Evolutionary conservation across 2,797 vertebrate genomes (phyloP), one percentile per base, ranked within the genome.

Genomic region (Darevskia nairensis): DNA sequence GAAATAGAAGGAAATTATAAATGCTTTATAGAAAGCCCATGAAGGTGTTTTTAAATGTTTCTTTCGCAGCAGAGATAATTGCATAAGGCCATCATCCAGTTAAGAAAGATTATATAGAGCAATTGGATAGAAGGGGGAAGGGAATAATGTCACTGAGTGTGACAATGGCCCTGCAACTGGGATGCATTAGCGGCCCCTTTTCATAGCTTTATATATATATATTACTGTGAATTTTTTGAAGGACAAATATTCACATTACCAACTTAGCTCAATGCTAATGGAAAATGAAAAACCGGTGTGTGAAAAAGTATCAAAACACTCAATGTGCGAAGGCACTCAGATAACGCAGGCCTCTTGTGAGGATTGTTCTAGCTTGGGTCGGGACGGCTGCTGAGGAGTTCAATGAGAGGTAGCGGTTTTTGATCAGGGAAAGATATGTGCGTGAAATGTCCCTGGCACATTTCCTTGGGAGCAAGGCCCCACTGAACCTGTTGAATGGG

Each of bases 151-250:
- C 66, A 83, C 25, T 17, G 23, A 23, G 4, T 61, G 27, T 5
- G 27, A 29, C 19, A 25, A 15, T n/a, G 55, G 8, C 75, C 50
- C n/a, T 86, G 64, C 2, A 80, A 72, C 88, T 86, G 6, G 59
- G 27, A 88, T 69, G 76, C 46, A 84, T 72, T 92, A 91, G 8
- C 77, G 29, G 72, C 35, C 29, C 4, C 25, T 19, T 91, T 91
- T 35, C 80, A 88, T 10, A 8, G 86, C 21, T 50, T 3, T 13
- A 55, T 55, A 32, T 9, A 32, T 82, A 84, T 82, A 10, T 82
- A 27, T 69, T 89, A 64, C 29, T 84, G 72, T 21, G 87, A 82
- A 85, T 80, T 80, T 80, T 89, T 91, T 82, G n/a, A 87, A 89
- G 83, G 88, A 90, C 89, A 88, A 80, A 39, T 84, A 83, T 79